These are phyloP conservation scores for Sebastiscus albofasciatus DNA, from an alignment of 2,797 vertebrate genomes.

Conservation along the genomic window DNA sequence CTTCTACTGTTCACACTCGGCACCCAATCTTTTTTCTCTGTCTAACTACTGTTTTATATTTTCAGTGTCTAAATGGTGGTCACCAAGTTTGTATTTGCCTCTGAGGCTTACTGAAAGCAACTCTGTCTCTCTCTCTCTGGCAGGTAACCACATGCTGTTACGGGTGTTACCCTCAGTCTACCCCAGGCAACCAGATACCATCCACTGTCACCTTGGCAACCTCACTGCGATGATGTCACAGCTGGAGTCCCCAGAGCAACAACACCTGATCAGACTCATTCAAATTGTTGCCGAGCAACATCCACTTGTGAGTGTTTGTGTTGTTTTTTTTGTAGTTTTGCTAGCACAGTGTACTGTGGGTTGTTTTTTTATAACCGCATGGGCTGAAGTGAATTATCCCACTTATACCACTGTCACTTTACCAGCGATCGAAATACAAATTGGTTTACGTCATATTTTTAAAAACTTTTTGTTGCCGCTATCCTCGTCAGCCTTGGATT, in stretches of 20 bases:
- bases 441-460: background rate
- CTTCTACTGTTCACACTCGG: background rate
- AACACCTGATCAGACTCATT: conserved; percentile 90
- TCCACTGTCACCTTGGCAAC: conserved; percentile 83
- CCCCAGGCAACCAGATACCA: conserved; percentile 84
- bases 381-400: background rate
- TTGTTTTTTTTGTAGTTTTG: background rate
- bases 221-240: conserved; percentile 86
- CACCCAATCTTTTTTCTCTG: background rate
- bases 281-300: conserved; percentile 88
- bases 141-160: conserved; percentile 92
- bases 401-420: background rate
- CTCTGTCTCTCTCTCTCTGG: background rate
- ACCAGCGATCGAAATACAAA: background rate
- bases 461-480: background rate
- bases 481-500: background rate
- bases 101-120: background rate
- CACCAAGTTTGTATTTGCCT: background rate
- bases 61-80: background rate
- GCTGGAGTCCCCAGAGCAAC: conserved; percentile 87
- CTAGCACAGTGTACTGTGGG: background rate
- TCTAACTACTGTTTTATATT: background rate
- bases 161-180: conserved; percentile 92
- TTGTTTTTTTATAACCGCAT: background rate
- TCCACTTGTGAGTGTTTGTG: conserved; percentile 81